Conservation (phyloP, 2,888 invertebrate genomes). For the Meiosimyza decipiens region DNA sequence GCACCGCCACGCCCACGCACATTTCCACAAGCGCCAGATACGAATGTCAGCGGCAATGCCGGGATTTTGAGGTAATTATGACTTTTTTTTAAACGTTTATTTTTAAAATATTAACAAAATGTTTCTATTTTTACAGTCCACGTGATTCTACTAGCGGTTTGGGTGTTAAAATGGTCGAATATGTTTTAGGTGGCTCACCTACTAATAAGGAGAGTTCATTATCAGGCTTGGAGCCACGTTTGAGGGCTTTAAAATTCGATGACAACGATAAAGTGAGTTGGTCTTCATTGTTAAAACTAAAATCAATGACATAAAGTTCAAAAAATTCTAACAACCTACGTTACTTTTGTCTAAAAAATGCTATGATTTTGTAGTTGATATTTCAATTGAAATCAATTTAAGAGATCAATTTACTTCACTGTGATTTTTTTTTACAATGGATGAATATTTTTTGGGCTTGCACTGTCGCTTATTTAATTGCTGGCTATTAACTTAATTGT, state of each 20-base stretch:
- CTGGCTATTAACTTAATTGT: background rate
- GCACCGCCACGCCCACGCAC: slow-evolving; percentile 76
- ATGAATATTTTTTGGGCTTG: too few species aligned
- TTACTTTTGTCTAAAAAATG: too few species aligned
- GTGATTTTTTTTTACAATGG: too few species aligned
- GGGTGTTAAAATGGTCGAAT: slow-evolving; percentile 98
- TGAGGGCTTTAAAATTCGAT: slow-evolving; percentile 74
- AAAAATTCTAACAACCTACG: too few species aligned
- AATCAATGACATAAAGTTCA: too few species aligned
- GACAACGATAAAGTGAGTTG: slow-evolving; percentile 67
- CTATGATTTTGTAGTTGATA: too few species aligned
- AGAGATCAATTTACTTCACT: too few species aligned
- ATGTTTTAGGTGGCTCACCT: slow-evolving; percentile 93
- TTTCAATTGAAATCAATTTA: too few species aligned
- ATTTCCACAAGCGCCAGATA: slow-evolving; percentile 74
- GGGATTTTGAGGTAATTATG: slow-evolving; percentile 63
- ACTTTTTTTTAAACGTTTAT: slow-evolving; percentile 28
- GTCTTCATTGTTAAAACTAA: too few species aligned
- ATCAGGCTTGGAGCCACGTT: slow-evolving; percentile 72
- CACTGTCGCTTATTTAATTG: too few species aligned
- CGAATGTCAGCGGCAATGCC: slow-evolving; percentile 68
- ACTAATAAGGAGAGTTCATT: slow-evolving; percentile 77
- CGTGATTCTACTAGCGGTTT: slow-evolving; percentile 90
- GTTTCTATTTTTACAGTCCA: slow-evolving; percentile 73
- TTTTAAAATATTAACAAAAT: background rate